Conservation (phyloP, 2,797 vertebrate species). For the Eulemur mongoz region DNA sequence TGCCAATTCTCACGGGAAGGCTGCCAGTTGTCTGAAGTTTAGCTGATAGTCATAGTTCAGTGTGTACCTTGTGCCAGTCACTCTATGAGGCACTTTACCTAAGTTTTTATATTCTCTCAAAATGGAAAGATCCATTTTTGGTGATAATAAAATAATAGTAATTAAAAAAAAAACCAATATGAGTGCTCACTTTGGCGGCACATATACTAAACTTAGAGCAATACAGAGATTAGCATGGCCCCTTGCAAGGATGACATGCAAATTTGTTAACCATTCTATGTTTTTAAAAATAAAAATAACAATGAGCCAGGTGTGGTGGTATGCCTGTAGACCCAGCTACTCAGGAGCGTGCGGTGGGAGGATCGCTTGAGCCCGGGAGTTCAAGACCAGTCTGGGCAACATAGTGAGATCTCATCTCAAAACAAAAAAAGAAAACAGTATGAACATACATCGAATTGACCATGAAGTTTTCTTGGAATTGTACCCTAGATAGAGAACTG, state of each 20-base stretch:
- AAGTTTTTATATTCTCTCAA: not conserved
- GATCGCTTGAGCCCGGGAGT: not conserved
- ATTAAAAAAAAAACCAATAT: too few species aligned
- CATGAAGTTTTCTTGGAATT: not conserved
- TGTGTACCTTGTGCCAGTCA: not conserved
- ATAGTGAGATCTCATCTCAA: not conserved
- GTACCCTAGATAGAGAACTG: not conserved
- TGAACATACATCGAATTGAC: not conserved
- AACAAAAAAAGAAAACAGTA: not conserved
- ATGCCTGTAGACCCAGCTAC: not conserved
- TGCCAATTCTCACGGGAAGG: not conserved
- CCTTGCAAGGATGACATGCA: not conserved
- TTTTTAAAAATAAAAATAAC: not conserved
- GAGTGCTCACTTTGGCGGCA: not conserved
- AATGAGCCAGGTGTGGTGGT: not conserved
- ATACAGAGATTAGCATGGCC: not conserved
- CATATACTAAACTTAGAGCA: not conserved
- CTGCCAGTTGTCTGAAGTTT: not conserved
- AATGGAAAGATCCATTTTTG: not conserved
- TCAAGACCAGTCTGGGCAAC: not conserved
- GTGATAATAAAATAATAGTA: not conserved
- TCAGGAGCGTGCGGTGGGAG: not conserved
- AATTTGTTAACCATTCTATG: not conserved
- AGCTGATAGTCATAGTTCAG: not conserved
- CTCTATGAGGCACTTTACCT: not conserved